A percentile compares a stretch with the other conserved stretches of the same genome.
Conservation (phyloP, 2,888 invertebrate species). For the Tupiocoris notatus region DNA sequence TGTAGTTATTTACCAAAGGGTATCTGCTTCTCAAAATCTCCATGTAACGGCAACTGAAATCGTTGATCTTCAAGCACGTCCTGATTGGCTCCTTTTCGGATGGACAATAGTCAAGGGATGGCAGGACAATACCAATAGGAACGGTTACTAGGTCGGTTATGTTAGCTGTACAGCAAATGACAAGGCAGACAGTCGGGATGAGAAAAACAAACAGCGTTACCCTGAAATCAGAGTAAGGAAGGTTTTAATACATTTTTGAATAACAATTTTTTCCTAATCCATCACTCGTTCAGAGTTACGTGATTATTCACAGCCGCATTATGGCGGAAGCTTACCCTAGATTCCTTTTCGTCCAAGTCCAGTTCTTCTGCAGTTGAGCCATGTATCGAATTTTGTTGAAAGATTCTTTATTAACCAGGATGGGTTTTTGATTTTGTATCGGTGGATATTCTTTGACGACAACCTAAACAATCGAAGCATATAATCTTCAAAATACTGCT, state of each 20-base stretch:
- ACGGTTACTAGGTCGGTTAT: slow-evolving; percentile 6
- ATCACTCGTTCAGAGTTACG: no score
- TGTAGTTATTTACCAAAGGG: slow-evolving; percentile 32
- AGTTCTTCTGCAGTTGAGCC: slow-evolving; percentile 48
- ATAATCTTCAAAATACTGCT: no score
- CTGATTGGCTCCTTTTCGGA: slow-evolving; percentile 11
- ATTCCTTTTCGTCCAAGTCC: slow-evolving; percentile 47
- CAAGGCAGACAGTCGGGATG: slow-evolving; percentile 20
- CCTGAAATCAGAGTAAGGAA: slow-evolving; percentile 3
- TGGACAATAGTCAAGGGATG: slow-evolving; percentile 3
- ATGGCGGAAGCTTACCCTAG: slow-evolving; percentile 42
- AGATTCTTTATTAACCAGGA: slow-evolving; percentile 3
- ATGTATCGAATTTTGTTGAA: slow-evolving; percentile 41
- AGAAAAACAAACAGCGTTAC: slow-evolving; percentile 35
- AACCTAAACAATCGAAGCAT: slow-evolving; percentile 15
- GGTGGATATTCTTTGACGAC: slow-evolving; percentile 37
- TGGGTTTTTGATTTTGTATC: slow-evolving; percentile 23
- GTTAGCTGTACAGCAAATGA: slow-evolving; percentile 1
- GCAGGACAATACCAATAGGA: slow-evolving; percentile 7
- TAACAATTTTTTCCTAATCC: no score
- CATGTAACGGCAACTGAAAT: slow-evolving; percentile 30
- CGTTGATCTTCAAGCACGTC: slow-evolving; percentile 13
- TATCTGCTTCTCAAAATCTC: slow-evolving; percentile 26
- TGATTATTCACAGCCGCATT: no score
- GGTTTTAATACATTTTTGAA: neutral